Evolutionary conservation across 2,797 vertebrate species (phyloP).

Genomic region (Petrocephalus schoutedeni): DNA sequence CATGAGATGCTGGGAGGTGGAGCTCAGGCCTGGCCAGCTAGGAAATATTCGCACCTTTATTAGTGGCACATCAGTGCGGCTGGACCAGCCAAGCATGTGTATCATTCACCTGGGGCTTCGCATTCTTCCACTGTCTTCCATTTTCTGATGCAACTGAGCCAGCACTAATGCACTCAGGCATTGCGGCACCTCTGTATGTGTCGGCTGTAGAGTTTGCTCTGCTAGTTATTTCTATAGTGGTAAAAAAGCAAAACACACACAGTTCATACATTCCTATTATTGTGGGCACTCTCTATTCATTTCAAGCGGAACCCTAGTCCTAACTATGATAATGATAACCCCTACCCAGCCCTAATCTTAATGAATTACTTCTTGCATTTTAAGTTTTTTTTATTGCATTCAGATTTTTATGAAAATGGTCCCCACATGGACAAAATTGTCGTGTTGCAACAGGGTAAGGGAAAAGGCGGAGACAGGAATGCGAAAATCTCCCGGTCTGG

Average conservation of each 20-base stretch:
- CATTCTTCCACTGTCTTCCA: background rate
- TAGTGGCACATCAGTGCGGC: background rate
- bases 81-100: background rate
- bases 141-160: conserved; percentile 14
- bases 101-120: background rate
- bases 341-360: background rate
- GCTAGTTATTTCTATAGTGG: background rate
- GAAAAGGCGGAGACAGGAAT: no score
- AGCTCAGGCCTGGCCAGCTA: conserved; percentile 10
- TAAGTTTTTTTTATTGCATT: background rate
- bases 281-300: background rate
- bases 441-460: no score
- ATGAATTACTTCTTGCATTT: background rate
- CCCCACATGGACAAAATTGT: background rate
- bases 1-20: conserved; percentile 26
- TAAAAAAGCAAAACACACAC: background rate
- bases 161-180: conserved; percentile 10
- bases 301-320: background rate
- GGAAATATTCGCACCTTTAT: conserved; percentile 1
- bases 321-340: background rate
- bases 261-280: background rate
- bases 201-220: background rate
- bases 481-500: no score
- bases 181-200: background rate
- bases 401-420: background rate